A percentile compares a stretch with the other conserved stretches of the same genome.
phyloP scores from a whole-genome alignment of 2,797 vertebrate species.

The Discoglossus pictus region DNA sequence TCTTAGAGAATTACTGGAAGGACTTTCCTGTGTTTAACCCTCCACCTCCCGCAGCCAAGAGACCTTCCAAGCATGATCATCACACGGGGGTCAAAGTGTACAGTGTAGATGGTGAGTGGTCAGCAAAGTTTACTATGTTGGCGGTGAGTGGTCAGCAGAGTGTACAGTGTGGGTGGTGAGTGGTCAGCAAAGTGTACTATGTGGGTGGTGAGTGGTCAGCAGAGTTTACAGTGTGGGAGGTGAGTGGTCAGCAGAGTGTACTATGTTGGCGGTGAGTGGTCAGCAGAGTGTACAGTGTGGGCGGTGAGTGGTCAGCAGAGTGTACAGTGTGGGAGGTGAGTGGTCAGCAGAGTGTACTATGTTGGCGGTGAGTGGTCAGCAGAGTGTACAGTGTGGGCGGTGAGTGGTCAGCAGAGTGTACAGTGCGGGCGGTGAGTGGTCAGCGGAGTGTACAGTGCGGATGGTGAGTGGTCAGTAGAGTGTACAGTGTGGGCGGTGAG shows the following conservation, averaged over 20 bases:
- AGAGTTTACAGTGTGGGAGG: conserved; percentile 95
- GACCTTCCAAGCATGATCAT: conserved; percentile 86
- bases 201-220: conserved; percentile 90
- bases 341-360: conserved; percentile 91
- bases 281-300: conserved; percentile 93
- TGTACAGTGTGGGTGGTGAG: conserved; percentile 93
- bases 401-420: conserved; percentile 92
- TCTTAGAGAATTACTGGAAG: conserved; percentile 94
- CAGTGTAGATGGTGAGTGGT: conserved; percentile 89
- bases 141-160: conserved; percentile 90
- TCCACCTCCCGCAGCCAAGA: conserved; percentile 84
- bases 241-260: conserved; percentile 92
- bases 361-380: conserved; percentile 90
- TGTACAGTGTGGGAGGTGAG: conserved; percentile 93
- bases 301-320: conserved; percentile 90
- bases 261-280: conserved; percentile 89
- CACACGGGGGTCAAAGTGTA: conserved; percentile 93
- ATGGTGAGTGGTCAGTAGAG: conserved; percentile 92
- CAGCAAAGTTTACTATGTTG: conserved; percentile 93
- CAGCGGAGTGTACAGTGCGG: conserved; percentile 93
- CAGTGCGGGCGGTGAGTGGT: conserved; percentile 89
- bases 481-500: conserved; percentile 93
- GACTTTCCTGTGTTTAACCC: conserved; percentile 94
- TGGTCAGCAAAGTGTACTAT: conserved; percentile 91
- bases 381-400: conserved; percentile 95